Percentiles rank a stretch among this genome's conserved stretches.
These are phyloP conservation scores for Erynnis tages DNA, from an alignment of 2,888 invertebrate species.

Conservation along the genomic window DNA sequence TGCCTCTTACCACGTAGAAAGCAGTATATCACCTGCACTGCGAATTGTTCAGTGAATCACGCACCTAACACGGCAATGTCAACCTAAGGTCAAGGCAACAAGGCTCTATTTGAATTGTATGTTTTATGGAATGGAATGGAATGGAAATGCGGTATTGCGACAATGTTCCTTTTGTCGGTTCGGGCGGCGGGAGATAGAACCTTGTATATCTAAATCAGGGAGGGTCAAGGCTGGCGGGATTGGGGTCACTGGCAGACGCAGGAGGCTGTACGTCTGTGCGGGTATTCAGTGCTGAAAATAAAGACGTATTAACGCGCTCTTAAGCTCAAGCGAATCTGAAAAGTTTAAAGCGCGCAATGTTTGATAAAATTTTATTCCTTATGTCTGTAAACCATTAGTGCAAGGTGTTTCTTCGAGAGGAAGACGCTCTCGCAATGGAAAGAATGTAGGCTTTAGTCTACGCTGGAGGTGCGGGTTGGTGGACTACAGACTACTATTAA, in stretches of 20 bases:
- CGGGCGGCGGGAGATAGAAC: constrained; percentile 27
- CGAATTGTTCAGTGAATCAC: neutral
- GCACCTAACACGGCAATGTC: neutral
- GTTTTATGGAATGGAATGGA: constrained; percentile 1
- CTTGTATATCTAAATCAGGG: constrained; percentile 28
- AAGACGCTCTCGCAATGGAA: too few relatives aligned
- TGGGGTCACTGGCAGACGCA: constrained; percentile 27
- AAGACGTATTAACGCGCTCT: neutral
- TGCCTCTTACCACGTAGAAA: neutral
- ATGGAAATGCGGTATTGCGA: constrained; percentile 16
- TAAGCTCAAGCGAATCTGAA: too few relatives aligned
- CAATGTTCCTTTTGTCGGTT: constrained; percentile 32
- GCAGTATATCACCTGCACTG: constrained; percentile 4
- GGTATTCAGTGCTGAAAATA: neutral
- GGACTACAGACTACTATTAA: too few relatives aligned
- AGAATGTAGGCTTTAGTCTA: too few relatives aligned
- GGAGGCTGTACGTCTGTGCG: constrained; percentile 2
- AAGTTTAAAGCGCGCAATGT: too few relatives aligned
- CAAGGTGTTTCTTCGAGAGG: too few relatives aligned
- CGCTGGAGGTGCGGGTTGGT: too few relatives aligned
- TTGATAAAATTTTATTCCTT: too few relatives aligned
- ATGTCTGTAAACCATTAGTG: too few relatives aligned
- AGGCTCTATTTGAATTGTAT: constrained; percentile 11
- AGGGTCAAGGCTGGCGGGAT: constrained; percentile 39
- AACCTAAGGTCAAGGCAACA: constrained; percentile 8